A percentile compares a stretch with the other conserved stretches of the same genome.
These are phyloP conservation scores for Prosopocoilus inquinatus DNA, from an alignment of 2,888 invertebrate species.

Conservation along the genomic window DNA sequence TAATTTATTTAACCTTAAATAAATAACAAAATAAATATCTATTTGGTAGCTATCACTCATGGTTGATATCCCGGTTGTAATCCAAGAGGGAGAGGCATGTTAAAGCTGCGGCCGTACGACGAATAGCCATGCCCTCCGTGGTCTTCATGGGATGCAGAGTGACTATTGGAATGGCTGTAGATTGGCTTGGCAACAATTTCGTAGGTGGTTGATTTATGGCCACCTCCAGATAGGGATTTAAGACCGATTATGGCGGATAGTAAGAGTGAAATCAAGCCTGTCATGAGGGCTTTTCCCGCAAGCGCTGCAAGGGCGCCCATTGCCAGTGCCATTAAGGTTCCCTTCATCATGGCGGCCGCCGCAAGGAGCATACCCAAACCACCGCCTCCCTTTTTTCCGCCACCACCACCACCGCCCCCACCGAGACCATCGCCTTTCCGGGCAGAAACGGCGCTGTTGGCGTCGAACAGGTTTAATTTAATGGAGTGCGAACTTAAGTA, in stretches of 20 bases:
- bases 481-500: slow-evolving; percentile 74
- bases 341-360: slow-evolving; percentile 61
- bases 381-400: slow-evolving; percentile 55
- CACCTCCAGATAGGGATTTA: slow-evolving; percentile 66
- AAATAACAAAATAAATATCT: slow-evolving; percentile 22
- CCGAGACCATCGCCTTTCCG: slow-evolving; percentile 52
- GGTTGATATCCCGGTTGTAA: slow-evolving; percentile 61
- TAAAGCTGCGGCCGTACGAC: slow-evolving; percentile 57
- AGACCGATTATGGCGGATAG: slow-evolving; percentile 75
- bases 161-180: slow-evolving; percentile 68
- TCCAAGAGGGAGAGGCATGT: slow-evolving; percentile 47
- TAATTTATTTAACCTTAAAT: slow-evolving; percentile 25
- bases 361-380: slow-evolving; percentile 53
- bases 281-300: slow-evolving; percentile 82
- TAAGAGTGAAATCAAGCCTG: slow-evolving; percentile 75
- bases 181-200: slow-evolving; percentile 82
- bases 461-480: slow-evolving; percentile 68
- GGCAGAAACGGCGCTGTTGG: slow-evolving; percentile 53
- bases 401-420: slow-evolving; percentile 39
- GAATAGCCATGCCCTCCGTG: slow-evolving; percentile 50
- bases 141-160: slow-evolving; percentile 66
- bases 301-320: slow-evolving; percentile 72
- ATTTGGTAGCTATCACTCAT: slow-evolving; percentile 46
- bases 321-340: slow-evolving; percentile 69
- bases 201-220: slow-evolving; percentile 72